Evolutionary conservation across 2,888 invertebrate species (phyloP).

Genomic region (Parnassius smintheus): DNA sequence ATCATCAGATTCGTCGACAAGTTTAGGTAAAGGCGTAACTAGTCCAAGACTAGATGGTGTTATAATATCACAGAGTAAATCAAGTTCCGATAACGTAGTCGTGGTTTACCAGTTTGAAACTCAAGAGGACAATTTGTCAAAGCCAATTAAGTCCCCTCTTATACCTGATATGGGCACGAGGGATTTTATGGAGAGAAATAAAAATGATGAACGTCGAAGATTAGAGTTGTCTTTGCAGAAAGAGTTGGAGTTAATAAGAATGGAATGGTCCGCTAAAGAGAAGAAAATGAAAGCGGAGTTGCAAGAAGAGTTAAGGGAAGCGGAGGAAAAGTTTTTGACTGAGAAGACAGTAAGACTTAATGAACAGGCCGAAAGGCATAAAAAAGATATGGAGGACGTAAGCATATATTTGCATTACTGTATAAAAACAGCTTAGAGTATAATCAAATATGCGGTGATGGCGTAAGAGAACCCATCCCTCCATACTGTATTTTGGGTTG

Average conservation of each 20-base stretch:
- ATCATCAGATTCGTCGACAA: conserved; percentile 59
- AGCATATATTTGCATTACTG: not conserved
- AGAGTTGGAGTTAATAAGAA: conserved; percentile 77
- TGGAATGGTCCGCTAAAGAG: conserved; percentile 80
- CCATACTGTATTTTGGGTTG: too few relatives aligned
- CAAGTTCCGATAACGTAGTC: conserved; percentile 68
- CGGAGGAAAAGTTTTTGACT: conserved; percentile 67
- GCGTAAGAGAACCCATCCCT: too few relatives aligned
- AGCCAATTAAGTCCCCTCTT: conserved; percentile 60
- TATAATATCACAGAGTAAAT: conserved; percentile 71
- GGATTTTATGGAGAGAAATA: conserved; percentile 68
- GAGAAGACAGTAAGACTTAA: conserved; percentile 67
- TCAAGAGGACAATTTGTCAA: conserved; percentile 53
- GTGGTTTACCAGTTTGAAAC: conserved; percentile 74
- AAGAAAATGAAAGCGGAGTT: conserved; percentile 79
- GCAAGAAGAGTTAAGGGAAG: conserved; percentile 73
- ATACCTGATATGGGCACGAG: conserved; percentile 65
- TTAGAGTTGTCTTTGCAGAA: conserved; percentile 68
- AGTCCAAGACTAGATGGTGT: conserved; percentile 72
- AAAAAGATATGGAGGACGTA: conserved; percentile 57
- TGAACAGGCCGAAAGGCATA: conserved; percentile 70
- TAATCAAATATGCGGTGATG: too few relatives aligned
- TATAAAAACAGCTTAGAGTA: not conserved
- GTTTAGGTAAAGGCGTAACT: conserved; percentile 53
- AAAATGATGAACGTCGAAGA: conserved; percentile 60